These are phyloP conservation scores for Megalopta genalis DNA, from an alignment of 1,140 invertebrate species.

Conservation along the genomic window DNA sequence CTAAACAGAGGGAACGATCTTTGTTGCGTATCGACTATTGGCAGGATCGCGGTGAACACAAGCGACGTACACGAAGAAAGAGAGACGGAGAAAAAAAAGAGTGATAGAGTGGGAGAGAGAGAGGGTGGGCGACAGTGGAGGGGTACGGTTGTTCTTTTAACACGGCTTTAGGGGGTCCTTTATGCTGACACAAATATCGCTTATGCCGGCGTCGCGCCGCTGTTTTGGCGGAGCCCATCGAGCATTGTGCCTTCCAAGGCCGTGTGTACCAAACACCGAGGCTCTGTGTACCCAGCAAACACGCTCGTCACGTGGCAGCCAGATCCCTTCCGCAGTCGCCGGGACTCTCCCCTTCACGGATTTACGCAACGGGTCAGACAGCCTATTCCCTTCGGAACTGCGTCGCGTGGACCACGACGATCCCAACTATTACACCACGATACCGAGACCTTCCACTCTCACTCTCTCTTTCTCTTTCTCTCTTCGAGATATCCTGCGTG, in stretches of 20 bases:
- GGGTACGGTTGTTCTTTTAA: slow-evolving; percentile 75
- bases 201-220: slow-evolving; percentile 77
- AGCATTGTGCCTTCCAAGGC: slow-evolving; percentile 75
- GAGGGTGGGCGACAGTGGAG: not conserved
- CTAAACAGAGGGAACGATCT: not conserved
- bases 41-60: no score
- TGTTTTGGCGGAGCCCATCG: slow-evolving; percentile 79
- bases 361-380: slow-evolving; percentile 66
- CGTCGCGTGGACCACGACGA: slow-evolving; percentile 14
- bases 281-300: slow-evolving; percentile 78
- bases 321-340: slow-evolving; percentile 62
- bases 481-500: slow-evolving; percentile 49
- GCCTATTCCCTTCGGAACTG: slow-evolving; percentile 45
- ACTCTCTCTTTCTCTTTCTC: slow-evolving; percentile 11
- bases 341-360: slow-evolving; percentile 64
- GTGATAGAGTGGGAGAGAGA: slow-evolving; percentile 3
- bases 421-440: slow-evolving; percentile 34
- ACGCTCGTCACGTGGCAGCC: slow-evolving; percentile 75
- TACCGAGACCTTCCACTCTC: slow-evolving; percentile 23
- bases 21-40: no score
- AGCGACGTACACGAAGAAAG: not conserved
- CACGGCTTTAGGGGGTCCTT: slow-evolving; percentile 74
- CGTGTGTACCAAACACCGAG: slow-evolving; percentile 74
- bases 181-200: slow-evolving; percentile 81
- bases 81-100: not conserved